Evolutionary conservation across 2,797 vertebrate species (phyloP).

Genomic region (Brotula barbata): DNA sequence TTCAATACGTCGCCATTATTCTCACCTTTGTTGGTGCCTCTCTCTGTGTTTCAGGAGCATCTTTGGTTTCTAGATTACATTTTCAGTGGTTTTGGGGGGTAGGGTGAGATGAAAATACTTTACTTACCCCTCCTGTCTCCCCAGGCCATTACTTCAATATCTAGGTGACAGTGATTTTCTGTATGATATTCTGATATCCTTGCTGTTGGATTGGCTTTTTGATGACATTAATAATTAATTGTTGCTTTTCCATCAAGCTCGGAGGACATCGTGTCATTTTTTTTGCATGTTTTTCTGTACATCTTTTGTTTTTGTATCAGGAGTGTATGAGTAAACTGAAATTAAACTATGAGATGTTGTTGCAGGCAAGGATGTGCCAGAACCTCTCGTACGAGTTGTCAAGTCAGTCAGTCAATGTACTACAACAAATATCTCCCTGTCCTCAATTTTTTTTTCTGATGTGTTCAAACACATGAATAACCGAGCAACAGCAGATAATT

Average conservation of each 20-base stretch:
- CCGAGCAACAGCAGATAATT: not conserved
- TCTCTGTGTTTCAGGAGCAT: slow-evolving; percentile 75
- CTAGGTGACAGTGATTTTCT: slow-evolving; percentile 42
- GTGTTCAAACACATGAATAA: not conserved
- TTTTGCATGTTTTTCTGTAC: slow-evolving; percentile 4
- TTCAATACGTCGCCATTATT: slow-evolving; percentile 76
- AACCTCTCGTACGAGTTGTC: not conserved
- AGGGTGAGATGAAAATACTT: slow-evolving; percentile 47
- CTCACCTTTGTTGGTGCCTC: slow-evolving; percentile 77
- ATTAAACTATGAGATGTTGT: not conserved
- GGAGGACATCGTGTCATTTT: slow-evolving; percentile 8
- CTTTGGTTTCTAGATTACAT: slow-evolving; percentile 77
- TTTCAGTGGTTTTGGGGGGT: slow-evolving; percentile 50
- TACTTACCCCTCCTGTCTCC: slow-evolving; percentile 53
- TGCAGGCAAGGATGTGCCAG: not conserved
- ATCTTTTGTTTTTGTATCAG: slow-evolving; percentile 10
- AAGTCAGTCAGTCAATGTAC: not conserved
- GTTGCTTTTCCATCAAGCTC: slow-evolving; percentile 16
- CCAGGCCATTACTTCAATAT: slow-evolving; percentile 44
- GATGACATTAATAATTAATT: slow-evolving; percentile 40
- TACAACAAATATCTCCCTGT: too few relatives aligned
- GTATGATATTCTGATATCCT: slow-evolving; percentile 15
- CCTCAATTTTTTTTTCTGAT: too few relatives aligned
- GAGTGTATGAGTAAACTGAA: too few relatives aligned
- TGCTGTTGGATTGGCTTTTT: slow-evolving; percentile 30